Conservation (phyloP, 2,888 invertebrate species). For the Drosophila flavopinicola region DNA sequence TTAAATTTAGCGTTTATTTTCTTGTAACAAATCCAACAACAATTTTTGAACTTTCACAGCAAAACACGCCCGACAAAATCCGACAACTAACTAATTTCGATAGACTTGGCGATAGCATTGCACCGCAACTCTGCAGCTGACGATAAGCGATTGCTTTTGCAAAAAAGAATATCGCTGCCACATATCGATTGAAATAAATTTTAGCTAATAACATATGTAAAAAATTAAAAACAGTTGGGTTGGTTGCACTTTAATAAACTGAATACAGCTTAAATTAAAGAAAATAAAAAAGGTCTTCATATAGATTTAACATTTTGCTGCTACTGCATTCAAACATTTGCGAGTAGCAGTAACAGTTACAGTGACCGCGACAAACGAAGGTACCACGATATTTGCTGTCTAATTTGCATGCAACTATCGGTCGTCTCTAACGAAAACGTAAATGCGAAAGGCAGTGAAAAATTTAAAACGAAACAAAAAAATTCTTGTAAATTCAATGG, state of each 20-base stretch:
- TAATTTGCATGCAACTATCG: slow-evolving; percentile 19
- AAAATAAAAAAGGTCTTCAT: too few relatives aligned
- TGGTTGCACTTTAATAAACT: too few relatives aligned
- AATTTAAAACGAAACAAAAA: slow-evolving; percentile 49
- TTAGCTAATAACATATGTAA: too few relatives aligned
- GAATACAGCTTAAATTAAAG: too few relatives aligned
- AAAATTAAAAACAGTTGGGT: too few relatives aligned
- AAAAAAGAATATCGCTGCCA: background rate
- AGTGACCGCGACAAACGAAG: slow-evolving; percentile 10
- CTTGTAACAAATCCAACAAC: slow-evolving; percentile 14
- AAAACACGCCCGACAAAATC: slow-evolving; percentile 51
- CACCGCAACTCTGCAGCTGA: slow-evolving; percentile 14
- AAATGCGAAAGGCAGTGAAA: slow-evolving; percentile 61
- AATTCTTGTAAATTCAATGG: slow-evolving; percentile 39
- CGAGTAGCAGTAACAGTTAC: slow-evolving; percentile 2
- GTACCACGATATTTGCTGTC: slow-evolving; percentile 18
- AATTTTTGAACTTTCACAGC: slow-evolving; percentile 37
- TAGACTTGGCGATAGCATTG: slow-evolving; percentile 28
- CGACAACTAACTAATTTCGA: slow-evolving; percentile 50
- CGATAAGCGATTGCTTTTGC: slow-evolving; percentile 9
- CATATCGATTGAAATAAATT: too few relatives aligned
- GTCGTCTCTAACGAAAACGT: slow-evolving; percentile 54
- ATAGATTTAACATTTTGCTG: background rate
- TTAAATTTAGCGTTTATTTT: slow-evolving; percentile 34
- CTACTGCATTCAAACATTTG: background rate